Percentiles rank a stretch among this genome's conserved stretches.
phyloP scores from a whole-genome alignment of 2,797 vertebrate species.

The Leontocebus nigricollis region DNA sequence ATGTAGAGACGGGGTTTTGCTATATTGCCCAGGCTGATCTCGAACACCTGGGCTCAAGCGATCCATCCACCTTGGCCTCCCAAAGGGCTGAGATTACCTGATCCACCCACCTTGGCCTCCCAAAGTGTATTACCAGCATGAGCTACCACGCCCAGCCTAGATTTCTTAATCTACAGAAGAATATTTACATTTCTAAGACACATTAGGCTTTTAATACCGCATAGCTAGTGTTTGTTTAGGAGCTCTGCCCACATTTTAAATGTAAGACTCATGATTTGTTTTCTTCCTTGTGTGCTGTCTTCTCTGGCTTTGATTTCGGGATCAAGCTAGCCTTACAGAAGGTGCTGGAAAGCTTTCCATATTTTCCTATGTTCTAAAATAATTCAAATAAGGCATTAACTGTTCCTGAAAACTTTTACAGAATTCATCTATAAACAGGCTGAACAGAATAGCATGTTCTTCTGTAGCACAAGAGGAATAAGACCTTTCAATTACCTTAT shows the following conservation, averaged over 20 bases:
- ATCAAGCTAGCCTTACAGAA: not conserved
- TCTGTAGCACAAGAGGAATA: not conserved
- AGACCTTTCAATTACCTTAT: not conserved
- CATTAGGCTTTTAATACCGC: accelerated
- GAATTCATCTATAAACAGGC: not conserved
- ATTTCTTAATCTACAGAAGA: not conserved
- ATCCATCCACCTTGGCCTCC: not conserved
- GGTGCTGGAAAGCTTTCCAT: not conserved
- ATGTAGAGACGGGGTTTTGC: too few relatives aligned
- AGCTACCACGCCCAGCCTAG: not conserved
- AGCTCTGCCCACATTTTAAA: not conserved
- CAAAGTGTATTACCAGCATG: not conserved
- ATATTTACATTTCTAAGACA: not conserved
- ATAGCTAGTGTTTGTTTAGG: too few relatives aligned
- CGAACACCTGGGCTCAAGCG: not conserved
- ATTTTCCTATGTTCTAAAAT: not conserved
- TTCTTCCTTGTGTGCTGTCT: not conserved
- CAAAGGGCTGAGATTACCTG: not conserved
- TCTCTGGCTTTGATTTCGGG: not conserved
- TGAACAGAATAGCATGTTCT: not conserved
- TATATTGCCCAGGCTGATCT: not conserved
- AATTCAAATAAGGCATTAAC: not conserved
- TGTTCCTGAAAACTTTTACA: not conserved
- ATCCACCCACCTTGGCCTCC: not conserved
- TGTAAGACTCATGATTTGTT: too few relatives aligned